Percentiles rank a stretch among this genome's conserved stretches.
Evolutionary conservation across 2,113 vertebrate genomes (phyloP).

Genomic region (Caranx melampygus): DNA sequence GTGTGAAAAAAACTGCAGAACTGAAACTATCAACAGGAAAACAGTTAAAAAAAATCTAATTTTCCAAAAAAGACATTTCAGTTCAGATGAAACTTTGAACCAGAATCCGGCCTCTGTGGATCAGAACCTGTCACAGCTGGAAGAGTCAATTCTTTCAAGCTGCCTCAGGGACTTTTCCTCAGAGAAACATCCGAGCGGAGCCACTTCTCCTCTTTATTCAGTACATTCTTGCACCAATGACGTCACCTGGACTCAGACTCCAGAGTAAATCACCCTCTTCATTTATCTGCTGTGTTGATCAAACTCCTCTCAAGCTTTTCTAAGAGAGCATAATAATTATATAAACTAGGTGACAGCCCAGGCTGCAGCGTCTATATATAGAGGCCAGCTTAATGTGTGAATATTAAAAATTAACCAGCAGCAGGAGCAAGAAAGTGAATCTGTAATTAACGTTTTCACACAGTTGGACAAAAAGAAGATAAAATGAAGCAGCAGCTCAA

Average conservation of each 20-base stretch:
- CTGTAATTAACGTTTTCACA: conserved; percentile 20
- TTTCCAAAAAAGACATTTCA: too few relatives aligned
- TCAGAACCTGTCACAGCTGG: not conserved
- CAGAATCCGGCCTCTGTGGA: too few relatives aligned
- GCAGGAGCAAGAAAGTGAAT: conserved; percentile 4
- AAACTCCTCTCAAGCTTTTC: not conserved
- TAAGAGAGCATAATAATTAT: not conserved
- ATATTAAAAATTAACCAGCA: conserved; percentile 21
- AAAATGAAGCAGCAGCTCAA: not conserved
- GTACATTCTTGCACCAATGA: not conserved
- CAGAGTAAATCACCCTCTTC: conserved; percentile 7
- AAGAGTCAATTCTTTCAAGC: not conserved
- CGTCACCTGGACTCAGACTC: not conserved
- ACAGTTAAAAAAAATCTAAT: too few relatives aligned
- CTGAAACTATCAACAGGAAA: too few relatives aligned
- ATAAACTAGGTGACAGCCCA: not conserved
- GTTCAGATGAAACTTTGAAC: too few relatives aligned
- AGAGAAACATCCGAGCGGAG: not conserved
- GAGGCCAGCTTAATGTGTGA: not conserved
- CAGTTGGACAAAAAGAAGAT: not conserved
- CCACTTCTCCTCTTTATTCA: not conserved
- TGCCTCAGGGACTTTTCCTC: not conserved
- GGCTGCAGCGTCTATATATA: conserved; percentile 13
- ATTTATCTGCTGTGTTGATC: not conserved
- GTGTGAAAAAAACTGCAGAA: too few relatives aligned